These are phyloP conservation scores for Parasteatoda tepidariorum DNA, from an alignment of 1,140 invertebrate genomes.

Conservation along the genomic window DNA sequence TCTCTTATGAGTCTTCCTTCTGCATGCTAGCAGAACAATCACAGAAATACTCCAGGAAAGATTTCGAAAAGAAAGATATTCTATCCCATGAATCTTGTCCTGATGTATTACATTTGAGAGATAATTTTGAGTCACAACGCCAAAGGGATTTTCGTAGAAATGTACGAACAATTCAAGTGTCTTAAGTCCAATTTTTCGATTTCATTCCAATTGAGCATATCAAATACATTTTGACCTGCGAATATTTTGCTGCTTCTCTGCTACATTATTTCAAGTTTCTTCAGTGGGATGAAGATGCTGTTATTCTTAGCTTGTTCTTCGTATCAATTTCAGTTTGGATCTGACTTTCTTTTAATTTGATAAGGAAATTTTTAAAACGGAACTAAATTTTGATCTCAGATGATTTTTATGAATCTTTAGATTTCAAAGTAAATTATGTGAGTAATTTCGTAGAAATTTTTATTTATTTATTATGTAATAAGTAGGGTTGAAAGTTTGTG, in stretches of 20 bases:
- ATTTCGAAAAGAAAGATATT: background rate
- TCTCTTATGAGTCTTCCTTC: background rate
- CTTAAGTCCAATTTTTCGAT: background rate
- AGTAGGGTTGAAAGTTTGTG: too few species aligned
- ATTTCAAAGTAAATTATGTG: too few species aligned
- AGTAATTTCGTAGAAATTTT: too few species aligned
- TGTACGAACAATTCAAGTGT: slow-evolving; percentile 19
- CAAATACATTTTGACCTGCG: background rate
- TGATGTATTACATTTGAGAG: slow-evolving; percentile 6
- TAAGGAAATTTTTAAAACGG: too few species aligned
- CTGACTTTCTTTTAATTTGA: too few species aligned
- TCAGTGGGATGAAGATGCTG: too few species aligned
- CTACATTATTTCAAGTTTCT: too few species aligned
- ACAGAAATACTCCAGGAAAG: background rate
- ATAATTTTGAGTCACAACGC: slow-evolving; percentile 1
- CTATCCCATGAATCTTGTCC: slow-evolving; percentile 25
- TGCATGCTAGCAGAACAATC: background rate
- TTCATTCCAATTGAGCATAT: background rate
- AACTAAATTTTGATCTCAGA: too few species aligned
- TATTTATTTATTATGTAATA: too few species aligned
- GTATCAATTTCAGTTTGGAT: too few species aligned
- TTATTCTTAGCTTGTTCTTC: too few species aligned
- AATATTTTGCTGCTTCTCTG: background rate
- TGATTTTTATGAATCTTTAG: too few species aligned
- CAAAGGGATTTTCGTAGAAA: slow-evolving; percentile 25